Percentiles rank a stretch among this genome's conserved stretches.
phyloP scores from a whole-genome alignment of 2,113 vertebrate genomes.

The Tenebrosternarchus preto region DNA sequence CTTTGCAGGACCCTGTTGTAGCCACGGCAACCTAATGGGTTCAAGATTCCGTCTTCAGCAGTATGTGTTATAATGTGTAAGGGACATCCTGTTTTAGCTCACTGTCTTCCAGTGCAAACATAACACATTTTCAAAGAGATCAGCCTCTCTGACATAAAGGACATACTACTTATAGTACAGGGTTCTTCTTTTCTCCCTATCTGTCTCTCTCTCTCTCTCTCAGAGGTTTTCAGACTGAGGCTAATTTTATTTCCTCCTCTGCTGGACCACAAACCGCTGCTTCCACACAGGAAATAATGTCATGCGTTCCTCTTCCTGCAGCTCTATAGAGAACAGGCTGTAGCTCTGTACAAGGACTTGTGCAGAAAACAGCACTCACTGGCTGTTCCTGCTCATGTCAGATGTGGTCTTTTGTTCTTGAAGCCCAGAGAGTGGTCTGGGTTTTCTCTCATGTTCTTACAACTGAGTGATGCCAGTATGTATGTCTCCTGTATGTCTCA shows the following conservation, averaged over 20 bases:
- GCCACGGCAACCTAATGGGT: slow-evolving; percentile 9
- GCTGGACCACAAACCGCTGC: slow-evolving; percentile 47
- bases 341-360: slow-evolving; percentile 46
- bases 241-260: slow-evolving; percentile 58
- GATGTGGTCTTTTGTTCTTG: background rate
- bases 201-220: slow-evolving; percentile 1
- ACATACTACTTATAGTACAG: background rate
- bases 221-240: slow-evolving; percentile 56
- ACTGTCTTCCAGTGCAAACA: background rate
- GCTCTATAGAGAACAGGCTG: slow-evolving; percentile 1
- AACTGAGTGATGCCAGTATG: no score
- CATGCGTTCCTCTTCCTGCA: slow-evolving; percentile 31
- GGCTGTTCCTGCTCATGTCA: background rate
- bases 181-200: background rate
- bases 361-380: background rate
- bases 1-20: background rate
- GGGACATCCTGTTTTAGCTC: background rate
- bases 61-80: slow-evolving; percentile 11
- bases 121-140: background rate
- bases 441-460: background rate
- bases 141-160: background rate
- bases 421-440: background rate
- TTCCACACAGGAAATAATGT: slow-evolving; percentile 69
- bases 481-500: background rate
- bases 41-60: background rate